Percentiles rank a stretch among this genome's conserved stretches.
Conservation (phyloP, 2,797 vertebrate species). For the Pampus argenteus region DNA sequence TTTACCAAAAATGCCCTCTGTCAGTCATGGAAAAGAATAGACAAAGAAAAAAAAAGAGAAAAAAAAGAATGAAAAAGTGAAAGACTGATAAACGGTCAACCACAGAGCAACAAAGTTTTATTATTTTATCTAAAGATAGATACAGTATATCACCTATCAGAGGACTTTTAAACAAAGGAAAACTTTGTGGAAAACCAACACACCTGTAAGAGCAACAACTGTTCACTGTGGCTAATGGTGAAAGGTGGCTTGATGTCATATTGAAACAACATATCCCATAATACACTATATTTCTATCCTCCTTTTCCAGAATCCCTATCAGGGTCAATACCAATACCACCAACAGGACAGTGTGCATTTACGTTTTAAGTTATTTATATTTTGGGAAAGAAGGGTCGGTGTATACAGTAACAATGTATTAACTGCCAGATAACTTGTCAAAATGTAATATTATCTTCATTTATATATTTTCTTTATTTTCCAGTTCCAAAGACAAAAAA, state of each 20-base stretch:
- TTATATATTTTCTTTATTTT: background rate
- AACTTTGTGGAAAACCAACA: conserved; percentile 33
- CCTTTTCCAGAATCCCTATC: conserved; percentile 74
- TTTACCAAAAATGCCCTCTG: conserved; percentile 92
- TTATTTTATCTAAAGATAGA: conserved; percentile 38
- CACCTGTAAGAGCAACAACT: conserved; percentile 52
- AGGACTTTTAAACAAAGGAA: conserved; percentile 39
- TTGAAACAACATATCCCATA: conserved; percentile 43
- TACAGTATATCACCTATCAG: conserved; percentile 39
- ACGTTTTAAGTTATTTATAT: conserved; percentile 30
- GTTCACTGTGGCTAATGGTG: conserved; percentile 43
- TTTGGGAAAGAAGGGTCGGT: conserved; percentile 12
- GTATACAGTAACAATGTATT: conserved; percentile 10
- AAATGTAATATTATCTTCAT: conserved; percentile 17
- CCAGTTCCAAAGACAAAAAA: background rate
- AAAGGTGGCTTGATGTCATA: conserved; percentile 24
- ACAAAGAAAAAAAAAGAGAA: conserved; percentile 82
- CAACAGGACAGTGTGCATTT: conserved; percentile 19
- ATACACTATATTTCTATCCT: conserved; percentile 15
- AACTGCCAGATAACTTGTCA: conserved; percentile 52
- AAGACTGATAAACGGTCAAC: conserved; percentile 79
- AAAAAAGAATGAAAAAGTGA: conserved; percentile 83
- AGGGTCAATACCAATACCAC: conserved; percentile 38
- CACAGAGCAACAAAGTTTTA: conserved; percentile 71
- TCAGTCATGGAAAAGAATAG: conserved; percentile 88